Percentiles rank a stretch among this genome's conserved stretches.
Evolutionary conservation across 2,113 vertebrate species (phyloP).

Genomic region (Caracal caracal): DNA sequence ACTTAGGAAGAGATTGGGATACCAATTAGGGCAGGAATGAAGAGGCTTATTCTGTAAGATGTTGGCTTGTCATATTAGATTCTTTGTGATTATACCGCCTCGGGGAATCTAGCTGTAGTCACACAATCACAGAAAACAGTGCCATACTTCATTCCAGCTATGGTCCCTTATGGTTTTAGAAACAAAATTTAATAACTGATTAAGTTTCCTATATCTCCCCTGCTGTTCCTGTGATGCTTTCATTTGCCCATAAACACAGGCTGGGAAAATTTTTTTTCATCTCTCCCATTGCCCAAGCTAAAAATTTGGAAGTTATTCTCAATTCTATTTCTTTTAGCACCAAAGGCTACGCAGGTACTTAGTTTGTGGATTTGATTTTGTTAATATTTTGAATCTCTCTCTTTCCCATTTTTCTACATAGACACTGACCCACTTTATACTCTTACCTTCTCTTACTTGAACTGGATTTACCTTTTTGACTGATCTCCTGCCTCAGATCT

Average conservation of each 20-base stretch:
- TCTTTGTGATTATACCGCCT: constrained; percentile 24
- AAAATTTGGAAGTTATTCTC: not conserved
- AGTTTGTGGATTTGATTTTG: not conserved
- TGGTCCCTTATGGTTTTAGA: not conserved
- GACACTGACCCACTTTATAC: not conserved
- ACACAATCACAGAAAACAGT: constrained; percentile 30
- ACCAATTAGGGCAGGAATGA: not conserved
- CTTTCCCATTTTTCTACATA: not conserved
- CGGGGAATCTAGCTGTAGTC: constrained; percentile 31
- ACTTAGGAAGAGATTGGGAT: not conserved
- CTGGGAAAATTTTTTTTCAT: not conserved
- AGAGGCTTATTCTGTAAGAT: not conserved
- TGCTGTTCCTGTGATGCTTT: not conserved
- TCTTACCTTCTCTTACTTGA: not conserved
- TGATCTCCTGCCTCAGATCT: not conserved
- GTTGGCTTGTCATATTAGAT: constrained; percentile 21
- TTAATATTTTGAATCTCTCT: not conserved
- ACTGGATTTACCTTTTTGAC: constrained; percentile 1
- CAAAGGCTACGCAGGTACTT: not conserved
- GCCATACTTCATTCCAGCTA: not conserved
- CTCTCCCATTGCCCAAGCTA: not conserved
- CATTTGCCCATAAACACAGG: not conserved
- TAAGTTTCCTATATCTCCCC: constrained; percentile 13
- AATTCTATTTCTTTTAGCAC: not conserved
- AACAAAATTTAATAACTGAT: constrained; percentile 47